Evolutionary conservation across 2,113 vertebrate species (phyloP).

Genomic region (Nymphicus hollandicus): DNA sequence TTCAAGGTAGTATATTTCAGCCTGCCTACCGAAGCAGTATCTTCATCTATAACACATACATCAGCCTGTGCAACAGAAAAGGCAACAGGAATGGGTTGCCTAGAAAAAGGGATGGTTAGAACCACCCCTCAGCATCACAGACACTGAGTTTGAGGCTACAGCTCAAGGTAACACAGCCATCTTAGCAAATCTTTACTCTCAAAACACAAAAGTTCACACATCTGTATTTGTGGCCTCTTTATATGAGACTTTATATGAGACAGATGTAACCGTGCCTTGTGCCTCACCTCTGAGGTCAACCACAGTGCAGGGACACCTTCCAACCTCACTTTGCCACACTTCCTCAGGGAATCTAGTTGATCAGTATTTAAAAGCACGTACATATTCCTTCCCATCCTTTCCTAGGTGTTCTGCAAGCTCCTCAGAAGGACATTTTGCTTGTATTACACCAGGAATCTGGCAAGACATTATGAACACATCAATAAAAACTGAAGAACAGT

Average conservation of each 20-base stretch:
- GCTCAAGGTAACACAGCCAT: background rate
- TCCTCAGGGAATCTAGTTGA: background rate
- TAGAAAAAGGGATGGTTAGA: background rate
- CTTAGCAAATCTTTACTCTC: background rate
- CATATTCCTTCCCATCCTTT: background rate
- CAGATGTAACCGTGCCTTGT: background rate
- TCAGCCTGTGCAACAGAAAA: background rate
- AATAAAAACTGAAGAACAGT: background rate
- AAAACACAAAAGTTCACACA: background rate
- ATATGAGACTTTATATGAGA: background rate
- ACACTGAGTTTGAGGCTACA: background rate
- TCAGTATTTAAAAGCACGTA: background rate
- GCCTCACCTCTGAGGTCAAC: background rate
- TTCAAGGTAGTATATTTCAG: background rate
- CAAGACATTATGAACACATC: background rate
- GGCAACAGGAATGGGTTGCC: background rate
- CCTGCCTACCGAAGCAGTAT: background rate
- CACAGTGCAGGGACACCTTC: fast-evolving
- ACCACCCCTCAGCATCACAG: background rate
- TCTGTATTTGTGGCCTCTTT: background rate
- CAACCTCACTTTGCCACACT: background rate
- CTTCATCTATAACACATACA: background rate
- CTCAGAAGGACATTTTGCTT: background rate
- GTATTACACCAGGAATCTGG: background rate
- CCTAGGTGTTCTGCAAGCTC: background rate